Percentiles rank a stretch among this genome's conserved stretches.
Evolutionary conservation across 1,140 invertebrate genomes (phyloP).

Genomic region (Homalodisca vitripennis): DNA sequence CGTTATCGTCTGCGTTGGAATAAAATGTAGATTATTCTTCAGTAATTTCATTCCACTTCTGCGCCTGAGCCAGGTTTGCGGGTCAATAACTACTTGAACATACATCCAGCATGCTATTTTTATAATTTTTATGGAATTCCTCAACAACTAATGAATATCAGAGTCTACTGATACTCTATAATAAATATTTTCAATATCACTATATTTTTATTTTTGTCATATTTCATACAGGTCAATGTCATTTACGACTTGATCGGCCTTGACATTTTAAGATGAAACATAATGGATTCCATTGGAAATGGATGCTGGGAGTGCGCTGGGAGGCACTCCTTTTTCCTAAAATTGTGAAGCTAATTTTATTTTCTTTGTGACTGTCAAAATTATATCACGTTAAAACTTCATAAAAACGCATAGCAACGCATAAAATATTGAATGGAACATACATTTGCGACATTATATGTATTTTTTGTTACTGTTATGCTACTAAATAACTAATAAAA

Average conservation of each 20-base stretch:
- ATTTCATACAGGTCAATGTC: too few relatives aligned
- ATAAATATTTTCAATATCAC: too few relatives aligned
- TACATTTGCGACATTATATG: too few relatives aligned
- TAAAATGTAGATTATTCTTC: neutral
- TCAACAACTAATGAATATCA: too few relatives aligned
- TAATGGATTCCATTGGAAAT: conserved; percentile 26
- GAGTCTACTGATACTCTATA: too few relatives aligned
- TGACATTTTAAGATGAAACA: conserved; percentile 23
- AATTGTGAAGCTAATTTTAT: conserved; percentile 25
- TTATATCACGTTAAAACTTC: neutral
- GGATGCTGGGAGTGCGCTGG: conserved; percentile 25
- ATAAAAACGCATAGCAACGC: too few relatives aligned
- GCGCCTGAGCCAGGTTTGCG: conserved; percentile 17
- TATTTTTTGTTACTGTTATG: too few relatives aligned
- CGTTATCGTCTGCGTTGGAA: neutral
- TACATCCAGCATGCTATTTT: conserved; percentile 13
- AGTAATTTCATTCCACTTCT: conserved; percentile 23
- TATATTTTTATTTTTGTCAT: too few relatives aligned
- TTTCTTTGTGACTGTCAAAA: conserved; percentile 26
- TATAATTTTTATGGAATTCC: too few relatives aligned
- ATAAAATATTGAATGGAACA: too few relatives aligned
- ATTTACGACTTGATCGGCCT: neutral
- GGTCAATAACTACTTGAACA: conserved; percentile 25
- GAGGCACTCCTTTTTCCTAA: conserved; percentile 26
- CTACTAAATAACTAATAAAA: neutral